Percentiles rank a stretch among this genome's conserved stretches.
Conservation (phyloP, 2,113 vertebrate genomes). For the Pogonocichla stellata region DNA sequence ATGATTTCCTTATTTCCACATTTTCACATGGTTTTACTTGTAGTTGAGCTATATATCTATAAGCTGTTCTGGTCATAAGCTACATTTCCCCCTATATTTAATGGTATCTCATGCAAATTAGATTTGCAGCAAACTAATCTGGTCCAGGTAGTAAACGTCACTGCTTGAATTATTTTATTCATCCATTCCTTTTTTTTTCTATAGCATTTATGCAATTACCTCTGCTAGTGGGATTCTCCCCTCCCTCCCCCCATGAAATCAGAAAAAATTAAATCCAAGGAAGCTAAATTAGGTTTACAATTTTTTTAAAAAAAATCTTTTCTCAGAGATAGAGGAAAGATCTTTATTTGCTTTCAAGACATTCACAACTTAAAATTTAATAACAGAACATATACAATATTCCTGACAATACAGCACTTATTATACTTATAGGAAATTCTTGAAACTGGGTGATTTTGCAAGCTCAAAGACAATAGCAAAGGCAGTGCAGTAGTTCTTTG, state of each 20-base stretch:
- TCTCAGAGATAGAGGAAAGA: not conserved
- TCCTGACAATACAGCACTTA: not conserved
- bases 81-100: slow-evolving; percentile 29
- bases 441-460: not conserved
- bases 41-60: not conserved
- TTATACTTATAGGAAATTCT: not conserved
- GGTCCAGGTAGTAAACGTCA: slow-evolving; percentile 58
- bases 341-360: slow-evolving; percentile 11
- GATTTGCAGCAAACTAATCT: slow-evolving; percentile 53
- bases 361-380: not conserved
- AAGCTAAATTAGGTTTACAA: slow-evolving; percentile 22
- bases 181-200: slow-evolving; percentile 21
- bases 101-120: slow-evolving; percentile 53
- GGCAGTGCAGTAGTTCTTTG: not conserved
- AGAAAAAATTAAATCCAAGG: slow-evolving; percentile 63
- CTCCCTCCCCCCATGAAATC: slow-evolving; percentile 59
- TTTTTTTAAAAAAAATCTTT: not conserved
- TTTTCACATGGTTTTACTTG: not conserved
- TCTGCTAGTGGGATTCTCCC: slow-evolving; percentile 26
- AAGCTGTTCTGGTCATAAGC: slow-evolving; percentile 6
- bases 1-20: slow-evolving; percentile 6
- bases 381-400: not conserved
- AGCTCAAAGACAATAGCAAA: not conserved
- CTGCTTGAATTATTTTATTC: slow-evolving; percentile 60
- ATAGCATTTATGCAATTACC: slow-evolving; percentile 57